A percentile compares a stretch with the other conserved stretches of the same genome.
Evolutionary conservation across 2,888 invertebrate species (phyloP).

Genomic region (Mactromeris polynyma): DNA sequence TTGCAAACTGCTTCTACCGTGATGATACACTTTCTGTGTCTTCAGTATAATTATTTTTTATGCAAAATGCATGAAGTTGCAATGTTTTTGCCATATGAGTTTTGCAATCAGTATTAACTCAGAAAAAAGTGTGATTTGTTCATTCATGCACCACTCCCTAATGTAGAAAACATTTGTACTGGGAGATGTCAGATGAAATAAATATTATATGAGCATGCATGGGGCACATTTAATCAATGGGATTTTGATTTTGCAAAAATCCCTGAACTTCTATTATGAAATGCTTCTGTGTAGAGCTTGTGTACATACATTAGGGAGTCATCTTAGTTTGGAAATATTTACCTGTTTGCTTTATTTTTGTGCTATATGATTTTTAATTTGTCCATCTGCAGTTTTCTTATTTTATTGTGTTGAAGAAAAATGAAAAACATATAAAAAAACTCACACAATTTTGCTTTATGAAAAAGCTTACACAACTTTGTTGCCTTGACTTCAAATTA

Average conservation of each 20-base stretch:
- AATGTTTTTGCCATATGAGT: background rate
- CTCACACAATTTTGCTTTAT: no score
- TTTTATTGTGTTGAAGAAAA: no score
- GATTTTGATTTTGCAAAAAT: constrained; percentile 14
- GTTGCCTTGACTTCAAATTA: no score
- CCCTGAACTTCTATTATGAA: background rate
- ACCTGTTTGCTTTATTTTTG: no score
- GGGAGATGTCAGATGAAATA: background rate
- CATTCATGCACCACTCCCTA: constrained; percentile 7
- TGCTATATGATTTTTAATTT: no score
- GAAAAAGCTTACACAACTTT: no score
- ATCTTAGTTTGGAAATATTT: no score
- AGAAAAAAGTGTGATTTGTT: background rate
- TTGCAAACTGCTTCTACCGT: background rate
- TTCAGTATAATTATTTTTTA: background rate
- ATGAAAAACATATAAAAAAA: no score
- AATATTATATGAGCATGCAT: background rate
- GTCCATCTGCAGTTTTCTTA: no score
- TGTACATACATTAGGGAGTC: no score
- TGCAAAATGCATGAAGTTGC: background rate
- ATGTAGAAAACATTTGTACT: background rate
- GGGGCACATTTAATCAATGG: constrained; percentile 6
- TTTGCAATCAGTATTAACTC: background rate
- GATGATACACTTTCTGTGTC: background rate
- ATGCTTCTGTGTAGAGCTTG: no score